These are phyloP conservation scores for Leptopilina syphax DNA, from an alignment of 2,888 invertebrate genomes.

Conservation along the genomic window DNA sequence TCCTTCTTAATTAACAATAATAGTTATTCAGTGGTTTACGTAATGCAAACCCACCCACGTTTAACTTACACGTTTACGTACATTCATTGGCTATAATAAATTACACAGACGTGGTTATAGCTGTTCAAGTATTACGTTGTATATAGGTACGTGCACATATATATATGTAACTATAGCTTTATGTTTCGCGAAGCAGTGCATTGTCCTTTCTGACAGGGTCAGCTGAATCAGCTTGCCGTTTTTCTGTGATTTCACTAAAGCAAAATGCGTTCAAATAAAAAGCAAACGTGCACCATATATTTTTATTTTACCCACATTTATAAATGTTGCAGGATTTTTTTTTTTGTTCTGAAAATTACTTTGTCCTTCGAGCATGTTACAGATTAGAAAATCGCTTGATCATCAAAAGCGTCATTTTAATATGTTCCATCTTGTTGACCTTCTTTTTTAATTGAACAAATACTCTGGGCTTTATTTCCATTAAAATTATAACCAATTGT, in stretches of 20 bases:
- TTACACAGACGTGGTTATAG: conserved; percentile 20
- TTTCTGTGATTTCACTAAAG: conserved; percentile 49
- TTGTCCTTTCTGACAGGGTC: conserved; percentile 56
- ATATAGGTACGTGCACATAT: conserved; percentile 49
- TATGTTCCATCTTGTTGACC: background rate
- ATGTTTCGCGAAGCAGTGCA: conserved; percentile 57
- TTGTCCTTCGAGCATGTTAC: conserved; percentile 13
- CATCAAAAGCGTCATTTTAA: conserved; percentile 8
- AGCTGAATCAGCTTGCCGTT: conserved; percentile 50
- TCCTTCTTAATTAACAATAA: conserved; percentile 63
- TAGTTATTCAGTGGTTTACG: conserved; percentile 57
- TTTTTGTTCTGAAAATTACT: conserved; percentile 9
- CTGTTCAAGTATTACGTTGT: background rate
- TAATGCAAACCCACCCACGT: conserved; percentile 55
- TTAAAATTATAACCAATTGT: background rate
- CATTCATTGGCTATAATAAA: conserved; percentile 44
- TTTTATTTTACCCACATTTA: background rate
- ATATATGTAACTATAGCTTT: conserved; percentile 52
- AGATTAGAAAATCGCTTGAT: conserved; percentile 7
- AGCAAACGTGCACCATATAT: conserved; percentile 27
- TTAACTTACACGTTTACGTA: conserved; percentile 52
- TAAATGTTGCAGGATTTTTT: background rate
- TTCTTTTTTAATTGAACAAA: background rate
- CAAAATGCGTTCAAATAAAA: conserved; percentile 49
- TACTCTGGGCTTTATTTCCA: background rate